phyloP scores from a whole-genome alignment of 2,888 invertebrate species.

The Rotaria socialis region DNA sequence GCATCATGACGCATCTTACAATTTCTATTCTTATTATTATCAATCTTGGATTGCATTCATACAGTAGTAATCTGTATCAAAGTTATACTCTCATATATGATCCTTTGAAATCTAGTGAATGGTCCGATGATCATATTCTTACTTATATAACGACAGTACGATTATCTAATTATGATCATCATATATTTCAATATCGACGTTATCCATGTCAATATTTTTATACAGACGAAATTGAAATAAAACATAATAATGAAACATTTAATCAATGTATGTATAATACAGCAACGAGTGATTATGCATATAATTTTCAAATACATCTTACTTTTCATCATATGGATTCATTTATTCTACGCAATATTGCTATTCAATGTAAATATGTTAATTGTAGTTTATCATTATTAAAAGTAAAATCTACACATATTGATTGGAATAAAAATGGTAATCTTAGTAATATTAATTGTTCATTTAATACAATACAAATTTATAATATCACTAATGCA shows the following conservation, averaged over 20 bases:
- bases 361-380: conserved; percentile 11
- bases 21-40: background rate
- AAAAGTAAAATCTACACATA: background rate
- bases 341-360: background rate
- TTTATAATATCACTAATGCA: background rate
- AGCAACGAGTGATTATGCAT: conserved; percentile 13
- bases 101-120: background rate
- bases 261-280: conserved; percentile 17
- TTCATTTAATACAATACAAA: conserved; percentile 2
- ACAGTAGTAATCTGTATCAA: background rate
- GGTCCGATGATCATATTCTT: background rate
- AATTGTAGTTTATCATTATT: conserved; percentile 33
- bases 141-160: background rate
- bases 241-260: background rate
- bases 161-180: conserved; percentile 24
- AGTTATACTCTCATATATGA: background rate
- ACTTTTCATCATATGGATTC: background rate
- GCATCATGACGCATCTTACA: background rate
- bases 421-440: background rate
- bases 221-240: conserved; percentile 24
- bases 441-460: background rate
- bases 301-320: background rate
- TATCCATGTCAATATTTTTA: conserved; percentile 36
- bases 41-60: background rate
- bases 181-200: conserved; percentile 34